Evolutionary conservation across 2,888 invertebrate species (phyloP).

Genomic region (Galeopsomyia nigrocyanea): DNA sequence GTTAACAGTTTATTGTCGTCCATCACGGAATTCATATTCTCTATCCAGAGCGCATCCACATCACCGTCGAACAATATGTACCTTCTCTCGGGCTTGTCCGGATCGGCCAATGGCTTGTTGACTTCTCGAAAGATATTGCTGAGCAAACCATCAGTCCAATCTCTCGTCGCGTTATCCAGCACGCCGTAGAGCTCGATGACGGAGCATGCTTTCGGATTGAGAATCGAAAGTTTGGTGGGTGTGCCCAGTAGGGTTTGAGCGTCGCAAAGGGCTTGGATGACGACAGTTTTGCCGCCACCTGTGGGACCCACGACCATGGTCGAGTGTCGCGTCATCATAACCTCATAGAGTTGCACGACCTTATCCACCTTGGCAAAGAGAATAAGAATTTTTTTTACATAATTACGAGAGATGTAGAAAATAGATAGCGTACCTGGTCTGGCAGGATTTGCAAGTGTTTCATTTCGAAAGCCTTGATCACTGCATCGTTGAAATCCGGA

Average conservation of each 20-base stretch:
- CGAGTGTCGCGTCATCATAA: constrained; percentile 94
- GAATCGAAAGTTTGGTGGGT: constrained; percentile 82
- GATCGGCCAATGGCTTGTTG: constrained; percentile 77
- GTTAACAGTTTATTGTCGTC: constrained; percentile 93
- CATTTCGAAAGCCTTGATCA: constrained; percentile 76
- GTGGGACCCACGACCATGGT: constrained; percentile 94
- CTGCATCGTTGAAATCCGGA: constrained; percentile 87
- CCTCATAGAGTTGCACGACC: constrained; percentile 92
- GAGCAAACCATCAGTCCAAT: constrained; percentile 94
- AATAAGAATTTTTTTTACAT: too few relatives aligned
- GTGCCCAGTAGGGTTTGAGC: constrained; percentile 83
- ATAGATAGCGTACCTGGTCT: constrained; percentile 73
- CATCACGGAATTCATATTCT: constrained; percentile 98
- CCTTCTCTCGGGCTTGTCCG: constrained; percentile 77
- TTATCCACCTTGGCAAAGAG: constrained; percentile 76
- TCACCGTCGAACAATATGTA: constrained; percentile 95
- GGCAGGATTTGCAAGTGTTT: constrained; percentile 79
- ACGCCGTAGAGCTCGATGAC: constrained; percentile 92
- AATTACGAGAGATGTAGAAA: too few relatives aligned
- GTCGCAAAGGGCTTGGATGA: constrained; percentile 80
- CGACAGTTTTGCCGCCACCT: constrained; percentile 92
- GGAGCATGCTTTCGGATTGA: constrained; percentile 93
- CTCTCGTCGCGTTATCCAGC: constrained; percentile 86
- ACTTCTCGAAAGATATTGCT: constrained; percentile 93
- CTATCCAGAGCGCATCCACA: constrained; percentile 95